Conservation (phyloP, 2,888 invertebrate genomes). For the Penaeus monodon region DNA sequence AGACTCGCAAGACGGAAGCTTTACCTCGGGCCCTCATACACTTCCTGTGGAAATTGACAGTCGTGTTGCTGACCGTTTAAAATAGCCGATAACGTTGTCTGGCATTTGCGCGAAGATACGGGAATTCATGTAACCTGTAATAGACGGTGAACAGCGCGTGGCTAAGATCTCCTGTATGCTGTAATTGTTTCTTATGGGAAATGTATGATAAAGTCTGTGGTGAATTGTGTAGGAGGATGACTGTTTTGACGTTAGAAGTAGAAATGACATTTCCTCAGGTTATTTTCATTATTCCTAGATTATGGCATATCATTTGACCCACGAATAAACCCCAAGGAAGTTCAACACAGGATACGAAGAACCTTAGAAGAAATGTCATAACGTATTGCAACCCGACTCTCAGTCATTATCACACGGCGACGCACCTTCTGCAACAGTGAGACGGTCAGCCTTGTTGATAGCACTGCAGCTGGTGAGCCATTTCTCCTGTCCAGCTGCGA, state of each 20-base stretch:
- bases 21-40: conserved; percentile 31
- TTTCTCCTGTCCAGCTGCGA: background rate
- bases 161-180: background rate
- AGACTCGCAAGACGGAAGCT: background rate
- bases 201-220: background rate
- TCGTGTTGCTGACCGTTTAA: background rate
- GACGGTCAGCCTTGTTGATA: conserved; percentile 67
- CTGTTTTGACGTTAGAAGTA: no score
- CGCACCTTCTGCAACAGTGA: conserved; percentile 67
- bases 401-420: background rate
- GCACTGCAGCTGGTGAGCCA: conserved; percentile 64
- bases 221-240: background rate
- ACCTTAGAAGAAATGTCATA: background rate
- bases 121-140: conserved; percentile 34
- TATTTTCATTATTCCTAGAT: background rate
- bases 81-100: background rate
- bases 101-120: conserved; percentile 35
- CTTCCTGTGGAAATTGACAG: conserved; percentile 38
- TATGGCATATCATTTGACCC: background rate
- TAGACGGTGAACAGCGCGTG: background rate
- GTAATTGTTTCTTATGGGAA: no score
- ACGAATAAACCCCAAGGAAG: background rate
- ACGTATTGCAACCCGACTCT: background rate
- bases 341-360: background rate
- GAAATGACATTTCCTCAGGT: background rate